phyloP scores from a whole-genome alignment of 1,140 invertebrate species.

The Drosophila nigrodunni region DNA sequence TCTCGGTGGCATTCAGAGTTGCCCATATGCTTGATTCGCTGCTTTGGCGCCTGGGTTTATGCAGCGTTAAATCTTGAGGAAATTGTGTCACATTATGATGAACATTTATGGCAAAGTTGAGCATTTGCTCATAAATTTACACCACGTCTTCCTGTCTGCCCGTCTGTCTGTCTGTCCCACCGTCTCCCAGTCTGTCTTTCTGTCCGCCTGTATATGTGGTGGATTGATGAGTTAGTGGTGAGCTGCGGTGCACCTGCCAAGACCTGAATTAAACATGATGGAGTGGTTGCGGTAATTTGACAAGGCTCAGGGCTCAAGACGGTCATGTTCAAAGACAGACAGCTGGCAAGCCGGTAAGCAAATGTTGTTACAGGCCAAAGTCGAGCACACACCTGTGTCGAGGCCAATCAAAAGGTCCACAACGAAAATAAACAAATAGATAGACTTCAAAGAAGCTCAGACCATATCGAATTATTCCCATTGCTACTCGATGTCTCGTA shows the following conservation, averaged over 20 bases:
- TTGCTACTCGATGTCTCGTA: neutral
- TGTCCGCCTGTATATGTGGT: neutral
- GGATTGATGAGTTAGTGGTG: constrained; percentile 1
- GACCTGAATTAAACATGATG: constrained; percentile 68
- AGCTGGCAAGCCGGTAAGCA: constrained; percentile 33
- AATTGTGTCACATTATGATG: constrained; percentile 83
- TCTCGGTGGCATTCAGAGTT: constrained; percentile 12
- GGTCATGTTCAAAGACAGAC: constrained; percentile 22
- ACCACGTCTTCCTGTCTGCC: constrained; percentile 29
- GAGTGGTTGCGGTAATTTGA: constrained; percentile 78
- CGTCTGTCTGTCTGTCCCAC: constrained; percentile 2
- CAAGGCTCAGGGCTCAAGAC: constrained; percentile 50
- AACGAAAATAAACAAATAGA: constrained; percentile 36
- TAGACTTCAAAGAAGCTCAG: neutral
- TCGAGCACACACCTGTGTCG: constrained; percentile 42
- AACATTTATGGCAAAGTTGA: constrained; percentile 80
- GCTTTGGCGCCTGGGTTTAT: constrained; percentile 51
- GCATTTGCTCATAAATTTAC: constrained; percentile 72
- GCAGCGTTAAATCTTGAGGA: constrained; percentile 80
- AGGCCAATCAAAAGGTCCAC: constrained; percentile 53
- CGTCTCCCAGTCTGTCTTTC: neutral
- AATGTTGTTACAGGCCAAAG: constrained; percentile 25
- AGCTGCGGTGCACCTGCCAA: constrained; percentile 15
- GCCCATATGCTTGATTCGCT: constrained; percentile 41
- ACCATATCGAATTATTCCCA: neutral